Evolutionary conservation across 1,140 invertebrate genomes (phyloP).

Genomic region (Drosophila neocordata): DNA sequence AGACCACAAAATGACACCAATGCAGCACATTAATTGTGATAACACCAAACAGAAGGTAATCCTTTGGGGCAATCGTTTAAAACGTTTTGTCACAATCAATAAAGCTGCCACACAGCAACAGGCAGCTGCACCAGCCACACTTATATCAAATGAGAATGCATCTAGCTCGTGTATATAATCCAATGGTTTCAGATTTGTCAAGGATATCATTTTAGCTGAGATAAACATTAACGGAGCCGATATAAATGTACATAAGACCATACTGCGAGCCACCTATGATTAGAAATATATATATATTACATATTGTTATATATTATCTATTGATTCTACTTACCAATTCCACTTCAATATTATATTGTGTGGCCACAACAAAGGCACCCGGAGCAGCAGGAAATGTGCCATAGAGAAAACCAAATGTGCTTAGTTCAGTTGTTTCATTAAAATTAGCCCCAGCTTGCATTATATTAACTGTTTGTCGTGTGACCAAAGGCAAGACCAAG

Average conservation of each 20-base stretch:
- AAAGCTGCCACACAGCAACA: conserved; percentile 91
- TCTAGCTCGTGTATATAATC: conserved; percentile 91
- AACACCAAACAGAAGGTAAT: conserved; percentile 90
- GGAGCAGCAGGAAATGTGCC: conserved; percentile 98
- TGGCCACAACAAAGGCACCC: conserved; percentile 96
- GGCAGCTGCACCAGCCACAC: conserved; percentile 89
- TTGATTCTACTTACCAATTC: conserved; percentile 88
- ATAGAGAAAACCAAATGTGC: conserved; percentile 97
- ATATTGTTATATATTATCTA: neutral
- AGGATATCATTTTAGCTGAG: conserved; percentile 95
- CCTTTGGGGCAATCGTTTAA: conserved; percentile 91
- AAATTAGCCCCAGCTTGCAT: conserved; percentile 87
- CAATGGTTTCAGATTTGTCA: conserved; percentile 87
- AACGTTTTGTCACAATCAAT: conserved; percentile 90
- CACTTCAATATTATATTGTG: conserved; percentile 92
- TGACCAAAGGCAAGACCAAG: conserved; percentile 93
- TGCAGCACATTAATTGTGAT: conserved; percentile 88
- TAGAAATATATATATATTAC: conserved; percentile 43
- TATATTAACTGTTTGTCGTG: conserved; percentile 92
- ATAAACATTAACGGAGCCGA: conserved; percentile 97
- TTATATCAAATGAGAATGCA: conserved; percentile 92
- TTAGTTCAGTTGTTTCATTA: conserved; percentile 90
- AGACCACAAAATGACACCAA: conserved; percentile 89
- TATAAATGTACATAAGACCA: conserved; percentile 96
- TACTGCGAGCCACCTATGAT: conserved; percentile 92